phyloP scores from a whole-genome alignment of 2,888 invertebrate genomes.

The Caenorhabditis macrosperma region DNA sequence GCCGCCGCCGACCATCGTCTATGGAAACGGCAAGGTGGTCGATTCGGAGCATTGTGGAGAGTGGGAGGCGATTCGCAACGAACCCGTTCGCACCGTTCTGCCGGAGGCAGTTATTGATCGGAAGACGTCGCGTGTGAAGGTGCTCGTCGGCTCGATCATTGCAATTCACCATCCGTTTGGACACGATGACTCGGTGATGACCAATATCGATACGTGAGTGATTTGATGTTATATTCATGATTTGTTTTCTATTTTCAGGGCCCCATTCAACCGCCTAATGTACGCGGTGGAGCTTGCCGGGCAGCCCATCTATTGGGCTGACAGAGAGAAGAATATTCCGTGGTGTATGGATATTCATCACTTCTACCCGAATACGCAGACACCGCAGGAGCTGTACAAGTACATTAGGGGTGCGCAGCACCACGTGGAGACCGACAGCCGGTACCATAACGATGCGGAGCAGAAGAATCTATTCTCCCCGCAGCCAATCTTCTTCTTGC shows the following conservation, averaged over 20 bases:
- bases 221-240: too few species aligned
- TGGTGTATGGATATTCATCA: not conserved
- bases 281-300: too few species aligned
- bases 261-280: too few species aligned
- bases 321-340: too few species aligned
- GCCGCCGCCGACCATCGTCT: constrained; percentile 34
- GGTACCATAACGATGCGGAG: not conserved
- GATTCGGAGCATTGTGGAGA: constrained; percentile 4
- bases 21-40: constrained; percentile 10
- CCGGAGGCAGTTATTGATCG: not conserved
- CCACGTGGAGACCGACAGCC: not conserved
- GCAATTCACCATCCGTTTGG: not conserved
- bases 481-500: not conserved
- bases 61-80: constrained; percentile 19
- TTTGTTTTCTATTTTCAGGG: too few species aligned
- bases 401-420: not conserved
- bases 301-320: too few species aligned
- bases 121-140: not conserved
- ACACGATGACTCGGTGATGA: not conserved
- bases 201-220: not conserved
- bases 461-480: too few species aligned
- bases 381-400: not conserved
- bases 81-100: constrained; percentile 1
- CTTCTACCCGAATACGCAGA: not conserved
- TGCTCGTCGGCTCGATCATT: constrained; percentile 13